A percentile compares a stretch with the other conserved stretches of the same genome.
Conservation (phyloP, 2,888 invertebrate species). For the Habroteleia sp. region DNA sequence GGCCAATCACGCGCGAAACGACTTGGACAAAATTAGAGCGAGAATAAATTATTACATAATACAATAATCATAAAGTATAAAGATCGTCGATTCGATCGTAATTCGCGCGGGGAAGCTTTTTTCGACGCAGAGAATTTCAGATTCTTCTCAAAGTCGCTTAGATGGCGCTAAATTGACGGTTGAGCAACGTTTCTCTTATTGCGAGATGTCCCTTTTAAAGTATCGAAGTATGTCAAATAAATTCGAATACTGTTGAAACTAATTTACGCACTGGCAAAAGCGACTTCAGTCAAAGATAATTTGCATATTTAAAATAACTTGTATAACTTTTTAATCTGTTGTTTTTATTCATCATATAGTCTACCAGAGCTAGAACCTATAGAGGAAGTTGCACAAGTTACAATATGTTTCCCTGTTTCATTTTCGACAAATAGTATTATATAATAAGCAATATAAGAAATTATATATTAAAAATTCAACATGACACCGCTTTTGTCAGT, state of each 20-base stretch:
- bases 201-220: conserved; percentile 14
- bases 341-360: no score
- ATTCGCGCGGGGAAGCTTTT: conserved; percentile 12
- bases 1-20: conserved; percentile 18
- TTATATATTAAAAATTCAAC: no score
- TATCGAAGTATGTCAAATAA: conserved; percentile 9
- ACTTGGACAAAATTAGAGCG: conserved; percentile 11
- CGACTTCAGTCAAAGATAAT: no score
- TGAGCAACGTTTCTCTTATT: conserved; percentile 32
- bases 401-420: no score
- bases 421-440: no score
- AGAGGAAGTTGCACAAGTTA: no score
- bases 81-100: conserved; percentile 5
- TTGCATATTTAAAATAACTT: conserved; percentile 2
- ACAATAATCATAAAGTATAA: conserved; percentile 9
- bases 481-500: background rate
- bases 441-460: no score
- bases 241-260: conserved; percentile 21
- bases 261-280: background rate
- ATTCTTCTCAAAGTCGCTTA: background rate
- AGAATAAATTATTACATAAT: conserved; percentile 18
- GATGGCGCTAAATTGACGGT: conserved; percentile 4
- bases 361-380: no score
- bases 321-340: background rate
- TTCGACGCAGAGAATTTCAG: background rate